Percentiles rank a stretch among this genome's conserved stretches.
phyloP scores from a whole-genome alignment of 1,140 invertebrate species.

The Arion vulgaris region DNA sequence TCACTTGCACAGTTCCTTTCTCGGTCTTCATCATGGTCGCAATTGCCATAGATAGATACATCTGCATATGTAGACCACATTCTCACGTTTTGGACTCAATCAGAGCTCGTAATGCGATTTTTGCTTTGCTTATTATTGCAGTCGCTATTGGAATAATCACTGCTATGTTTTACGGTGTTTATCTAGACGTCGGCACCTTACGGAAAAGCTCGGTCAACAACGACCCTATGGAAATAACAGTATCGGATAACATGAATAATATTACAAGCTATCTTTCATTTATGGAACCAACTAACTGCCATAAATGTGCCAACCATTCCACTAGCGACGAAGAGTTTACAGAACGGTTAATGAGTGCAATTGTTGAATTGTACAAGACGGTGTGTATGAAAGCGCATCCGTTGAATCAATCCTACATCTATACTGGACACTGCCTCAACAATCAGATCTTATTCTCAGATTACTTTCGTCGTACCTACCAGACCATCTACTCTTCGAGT shows the following conservation, averaged over 20 bases:
- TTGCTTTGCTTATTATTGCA: slow-evolving; percentile 9
- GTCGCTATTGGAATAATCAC: slow-evolving; percentile 33
- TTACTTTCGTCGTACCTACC: slow-evolving; percentile 54
- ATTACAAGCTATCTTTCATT: not conserved
- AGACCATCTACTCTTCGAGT: slow-evolving; percentile 61
- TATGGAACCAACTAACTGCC: not conserved
- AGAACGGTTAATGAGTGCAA: not conserved
- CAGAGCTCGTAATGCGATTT: slow-evolving; percentile 8
- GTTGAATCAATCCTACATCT: slow-evolving; percentile 30
- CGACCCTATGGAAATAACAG: not conserved
- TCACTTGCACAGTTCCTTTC: slow-evolving; percentile 68
- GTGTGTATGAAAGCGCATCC: not conserved
- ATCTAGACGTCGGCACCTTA: slow-evolving; percentile 12
- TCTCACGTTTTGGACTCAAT: slow-evolving; percentile 61
- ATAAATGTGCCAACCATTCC: not conserved
- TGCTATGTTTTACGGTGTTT: slow-evolving; percentile 43
- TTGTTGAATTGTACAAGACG: not conserved
- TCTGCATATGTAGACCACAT: slow-evolving; percentile 72
- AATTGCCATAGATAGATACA: slow-evolving; percentile 70
- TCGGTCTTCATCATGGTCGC: slow-evolving; percentile 71
- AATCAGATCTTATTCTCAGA: slow-evolving; percentile 49
- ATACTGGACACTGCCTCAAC: slow-evolving; percentile 52
- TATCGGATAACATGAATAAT: not conserved
- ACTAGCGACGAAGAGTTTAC: not conserved
- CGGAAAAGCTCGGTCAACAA: not conserved